Evolutionary conservation across 1,140 invertebrate species (phyloP), one percentile per base, ranked within the genome.

Genomic region (Hormaphis cornu): DNA sequence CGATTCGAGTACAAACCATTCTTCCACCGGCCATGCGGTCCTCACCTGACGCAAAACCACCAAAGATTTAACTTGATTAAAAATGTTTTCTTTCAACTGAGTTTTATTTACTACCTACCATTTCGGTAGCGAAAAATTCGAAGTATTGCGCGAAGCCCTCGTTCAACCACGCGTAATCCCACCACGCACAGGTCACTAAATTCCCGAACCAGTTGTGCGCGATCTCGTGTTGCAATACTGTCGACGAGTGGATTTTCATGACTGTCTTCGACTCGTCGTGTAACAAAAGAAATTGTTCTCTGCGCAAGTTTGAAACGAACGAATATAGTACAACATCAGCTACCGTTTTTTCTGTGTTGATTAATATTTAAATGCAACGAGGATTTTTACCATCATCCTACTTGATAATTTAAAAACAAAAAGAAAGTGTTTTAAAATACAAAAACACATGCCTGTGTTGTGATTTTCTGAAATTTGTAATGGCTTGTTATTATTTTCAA

Each of bases 61-160:
- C 2, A n/a, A n/a, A n/a, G n/a, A n/a, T n/a, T 18, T n/a, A n/a
- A n/a, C n/a, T n/a, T n/a, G n/a, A n/a, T n/a, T n/a, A n/a, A n/a
- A n/a, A n/a, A n/a, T n/a, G n/a, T n/a, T n/a, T n/a, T n/a, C n/a
- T n/a, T n/a, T n/a, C n/a, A n/a, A n/a, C n/a, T n/a, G n/a, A n/a
- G n/a, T n/a, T n/a, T n/a, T n/a, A n/a, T n/a, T n/a, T n/a, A n/a
- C n/a, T n/a, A n/a, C n/a, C 42, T 70, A 75, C 74, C 70, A 72
- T 46, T 40, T 58, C 58, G 3, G 72, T 61, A 7, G 73, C 58
- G 30, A 73, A 72, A 37, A 73, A 74, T 48, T 76, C 69, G 53
- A 75, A 78, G 73, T 78, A 84, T 6, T 77, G 76, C 7, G 83
- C 81, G 72, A 85, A 82, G 22, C 81, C 82, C 69, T 84, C 83